Conservation (phyloP, 2,113 vertebrate species). For the Trichomycterus rosablanca region DNA sequence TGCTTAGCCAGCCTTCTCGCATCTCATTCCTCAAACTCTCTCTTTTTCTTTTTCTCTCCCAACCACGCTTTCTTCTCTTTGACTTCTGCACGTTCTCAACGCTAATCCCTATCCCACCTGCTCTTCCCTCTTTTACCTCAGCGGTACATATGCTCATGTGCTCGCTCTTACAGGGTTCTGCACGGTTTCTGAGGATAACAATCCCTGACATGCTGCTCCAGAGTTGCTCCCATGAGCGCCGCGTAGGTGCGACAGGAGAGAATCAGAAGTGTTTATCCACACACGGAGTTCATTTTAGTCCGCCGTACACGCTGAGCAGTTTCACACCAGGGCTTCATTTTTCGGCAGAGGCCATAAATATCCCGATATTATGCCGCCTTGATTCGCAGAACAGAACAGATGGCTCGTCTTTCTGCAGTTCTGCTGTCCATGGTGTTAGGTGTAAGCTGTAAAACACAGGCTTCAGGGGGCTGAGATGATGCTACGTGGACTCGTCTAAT, state of each 20-base stretch:
- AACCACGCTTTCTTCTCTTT: conserved; percentile 36
- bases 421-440: conserved; percentile 36
- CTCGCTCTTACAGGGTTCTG: conserved; percentile 2
- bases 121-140: neutral
- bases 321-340: conserved; percentile 9
- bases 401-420: conserved; percentile 21
- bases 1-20: too few species aligned
- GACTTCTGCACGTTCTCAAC: neutral
- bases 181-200: conserved; percentile 3
- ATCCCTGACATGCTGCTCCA: conserved; percentile 3
- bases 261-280: conserved; percentile 27
- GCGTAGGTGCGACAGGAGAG: neutral
- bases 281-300: conserved; percentile 6
- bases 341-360: conserved; percentile 6
- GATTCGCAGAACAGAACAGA: conserved; percentile 1
- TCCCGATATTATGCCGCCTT: conserved; percentile 43
- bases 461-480: conserved; percentile 7
- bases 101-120: conserved; percentile 1
- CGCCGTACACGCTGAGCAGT: neutral
- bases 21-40: too few species aligned
- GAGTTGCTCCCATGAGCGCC: conserved; percentile 4
- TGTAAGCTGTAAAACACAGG: conserved; percentile 20
- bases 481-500: conserved; percentile 3
- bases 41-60: too few species aligned
- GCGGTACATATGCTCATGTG: neutral